Conservation (phyloP, 2,888 invertebrate species). For the Strigamia maritima region DNA sequence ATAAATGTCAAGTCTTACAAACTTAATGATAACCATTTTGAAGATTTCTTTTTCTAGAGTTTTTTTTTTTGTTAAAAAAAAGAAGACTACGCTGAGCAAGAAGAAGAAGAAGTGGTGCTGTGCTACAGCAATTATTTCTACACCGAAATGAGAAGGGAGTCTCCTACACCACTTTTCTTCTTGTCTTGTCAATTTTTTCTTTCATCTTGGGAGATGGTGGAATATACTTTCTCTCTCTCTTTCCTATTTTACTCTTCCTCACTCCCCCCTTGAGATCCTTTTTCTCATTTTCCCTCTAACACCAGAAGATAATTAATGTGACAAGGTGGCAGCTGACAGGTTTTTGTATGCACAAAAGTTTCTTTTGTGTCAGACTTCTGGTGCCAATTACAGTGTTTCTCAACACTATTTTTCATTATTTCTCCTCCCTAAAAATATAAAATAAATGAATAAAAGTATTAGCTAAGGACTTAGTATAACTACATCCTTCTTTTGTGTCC, state of each 20-base stretch:
- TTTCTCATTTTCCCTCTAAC: conserved; percentile 13
- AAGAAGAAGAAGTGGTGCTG: conserved; percentile 11
- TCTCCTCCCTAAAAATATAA: background rate
- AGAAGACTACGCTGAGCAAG: background rate
- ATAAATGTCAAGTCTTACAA: background rate
- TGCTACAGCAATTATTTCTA: background rate
- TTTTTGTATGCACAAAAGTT: conserved; percentile 23
- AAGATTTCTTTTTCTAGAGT: background rate
- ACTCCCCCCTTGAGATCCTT: conserved; percentile 16
- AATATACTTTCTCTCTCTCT: background rate
- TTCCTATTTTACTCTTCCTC: conserved; percentile 8
- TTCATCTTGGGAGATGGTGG: conserved; percentile 11
- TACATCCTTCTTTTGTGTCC: background rate
- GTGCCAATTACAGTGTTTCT: conserved; percentile 14
- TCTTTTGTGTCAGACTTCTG: conserved; percentile 6
- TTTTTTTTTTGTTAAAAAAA: background rate
- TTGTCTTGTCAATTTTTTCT: conserved; percentile 18
- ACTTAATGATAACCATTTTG: background rate
- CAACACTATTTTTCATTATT: background rate
- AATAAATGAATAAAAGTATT: background rate
- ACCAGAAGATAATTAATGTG: conserved; percentile 23
- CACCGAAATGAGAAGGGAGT: conserved; percentile 16
- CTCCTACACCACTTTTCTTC: background rate
- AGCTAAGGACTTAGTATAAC: background rate
- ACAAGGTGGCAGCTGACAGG: conserved; percentile 23